These are phyloP conservation scores for Elaphurus davidianus DNA, from an alignment of 2,113 vertebrate genomes.

Conservation along the genomic window DNA sequence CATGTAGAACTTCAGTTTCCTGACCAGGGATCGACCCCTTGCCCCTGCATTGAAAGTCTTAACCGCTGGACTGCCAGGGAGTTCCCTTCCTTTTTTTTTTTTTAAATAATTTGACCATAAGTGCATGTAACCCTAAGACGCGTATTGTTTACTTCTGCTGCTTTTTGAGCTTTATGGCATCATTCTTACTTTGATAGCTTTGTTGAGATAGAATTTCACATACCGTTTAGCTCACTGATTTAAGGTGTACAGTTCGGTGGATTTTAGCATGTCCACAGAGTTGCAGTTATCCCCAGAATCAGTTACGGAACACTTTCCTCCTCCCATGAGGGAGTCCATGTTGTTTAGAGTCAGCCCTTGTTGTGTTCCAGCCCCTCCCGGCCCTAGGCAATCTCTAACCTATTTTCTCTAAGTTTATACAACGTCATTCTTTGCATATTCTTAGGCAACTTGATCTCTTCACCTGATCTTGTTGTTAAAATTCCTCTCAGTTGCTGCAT, in stretches of 20 bases:
- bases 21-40: background rate
- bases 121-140: background rate
- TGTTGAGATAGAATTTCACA: background rate
- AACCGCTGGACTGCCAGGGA: background rate
- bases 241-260: background rate
- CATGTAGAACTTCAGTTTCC: background rate
- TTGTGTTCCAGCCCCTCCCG: fast-evolving
- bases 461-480: background rate
- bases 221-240: fast-evolving
- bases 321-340: fast-evolving
- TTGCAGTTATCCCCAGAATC: background rate
- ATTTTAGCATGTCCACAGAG: background rate
- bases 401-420: background rate
- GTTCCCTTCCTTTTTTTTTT: background rate
- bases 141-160: background rate
- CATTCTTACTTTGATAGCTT: background rate
- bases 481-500: background rate
- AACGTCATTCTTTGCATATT: background rate
- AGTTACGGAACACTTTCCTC: background rate
- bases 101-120: background rate
- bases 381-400: background rate
- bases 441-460: background rate
- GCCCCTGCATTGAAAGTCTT: background rate
- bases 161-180: background rate
- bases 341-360: no score